These are phyloP conservation scores for Phymastichus coffea DNA, from an alignment of 1,140 invertebrate genomes.

Conservation along the genomic window DNA sequence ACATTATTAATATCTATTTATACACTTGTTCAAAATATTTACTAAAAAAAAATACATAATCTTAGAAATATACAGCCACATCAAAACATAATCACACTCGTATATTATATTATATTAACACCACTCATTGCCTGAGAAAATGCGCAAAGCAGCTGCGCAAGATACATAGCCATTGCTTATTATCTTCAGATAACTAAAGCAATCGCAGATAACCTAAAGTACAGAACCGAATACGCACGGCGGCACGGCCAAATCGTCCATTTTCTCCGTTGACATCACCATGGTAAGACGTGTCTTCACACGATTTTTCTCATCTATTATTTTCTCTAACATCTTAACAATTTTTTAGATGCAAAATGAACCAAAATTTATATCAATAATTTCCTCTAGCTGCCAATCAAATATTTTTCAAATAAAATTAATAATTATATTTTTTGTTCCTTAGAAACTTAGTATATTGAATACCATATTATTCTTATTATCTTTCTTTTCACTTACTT, in stretches of 20 bases:
- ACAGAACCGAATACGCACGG: too few relatives aligned
- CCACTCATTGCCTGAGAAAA: background rate
- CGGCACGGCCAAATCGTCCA: too few relatives aligned
- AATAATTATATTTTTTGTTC: too few relatives aligned
- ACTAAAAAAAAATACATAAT: background rate
- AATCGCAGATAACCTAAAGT: too few relatives aligned
- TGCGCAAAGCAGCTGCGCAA: background rate
- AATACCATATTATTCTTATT: too few relatives aligned
- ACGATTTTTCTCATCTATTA: slow-evolving; percentile 12
- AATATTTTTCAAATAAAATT: slow-evolving; percentile 18
- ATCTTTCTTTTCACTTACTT: too few relatives aligned
- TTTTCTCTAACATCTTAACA: slow-evolving; percentile 14
- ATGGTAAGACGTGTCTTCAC: slow-evolving; percentile 30
- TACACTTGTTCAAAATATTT: background rate
- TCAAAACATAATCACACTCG: background rate
- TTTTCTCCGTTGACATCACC: slow-evolving; percentile 24
- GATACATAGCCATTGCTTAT: too few relatives aligned
- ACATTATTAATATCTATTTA: slow-evolving; percentile 31
- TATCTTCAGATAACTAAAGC: too few relatives aligned
- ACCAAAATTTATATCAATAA: background rate
- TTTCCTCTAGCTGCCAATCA: background rate
- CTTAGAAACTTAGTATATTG: too few relatives aligned
- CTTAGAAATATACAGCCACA: background rate
- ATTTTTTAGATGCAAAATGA: background rate
- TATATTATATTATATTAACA: background rate